Percentiles rank a stretch among this genome's conserved stretches.
phyloP scores from a whole-genome alignment of 1,140 invertebrate genomes.

The Acromyrmex echinatior region DNA sequence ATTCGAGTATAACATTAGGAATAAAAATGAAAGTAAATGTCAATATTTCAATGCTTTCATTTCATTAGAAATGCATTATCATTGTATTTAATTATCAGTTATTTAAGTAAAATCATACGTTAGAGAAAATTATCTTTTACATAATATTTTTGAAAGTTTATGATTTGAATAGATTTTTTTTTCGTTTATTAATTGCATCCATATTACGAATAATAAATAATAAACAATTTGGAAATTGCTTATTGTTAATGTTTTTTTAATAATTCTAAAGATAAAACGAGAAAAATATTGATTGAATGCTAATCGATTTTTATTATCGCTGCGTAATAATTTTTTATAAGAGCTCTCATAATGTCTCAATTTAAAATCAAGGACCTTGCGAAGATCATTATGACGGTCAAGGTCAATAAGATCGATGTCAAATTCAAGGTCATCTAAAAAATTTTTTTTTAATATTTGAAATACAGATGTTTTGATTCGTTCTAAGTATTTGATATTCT shows the following conservation, averaged over 20 bases:
- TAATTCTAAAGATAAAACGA: neutral
- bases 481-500: neutral
- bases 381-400: slow-evolving; percentile 14
- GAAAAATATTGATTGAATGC: neutral
- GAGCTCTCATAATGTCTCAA: neutral
- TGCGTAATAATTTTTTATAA: neutral
- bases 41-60: neutral
- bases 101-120: neutral
- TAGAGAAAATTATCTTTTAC: neutral
- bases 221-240: neutral
- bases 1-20: slow-evolving; percentile 44
- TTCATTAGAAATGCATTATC: neutral
- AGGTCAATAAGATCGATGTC: neutral
- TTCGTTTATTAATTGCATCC: neutral
- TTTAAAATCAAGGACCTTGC: neutral
- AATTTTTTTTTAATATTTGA: neutral
- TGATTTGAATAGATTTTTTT: neutral
- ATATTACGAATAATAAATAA: neutral
- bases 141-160: neutral
- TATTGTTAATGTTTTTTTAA: neutral
- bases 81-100: neutral
- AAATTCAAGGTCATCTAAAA: neutral
- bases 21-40: neutral
- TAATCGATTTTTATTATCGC: neutral
- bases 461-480: neutral